Percentiles rank a stretch among this genome's conserved stretches.
These are phyloP conservation scores for Dynastes maya DNA, from an alignment of 2,888 invertebrate species.

Conservation along the genomic window DNA sequence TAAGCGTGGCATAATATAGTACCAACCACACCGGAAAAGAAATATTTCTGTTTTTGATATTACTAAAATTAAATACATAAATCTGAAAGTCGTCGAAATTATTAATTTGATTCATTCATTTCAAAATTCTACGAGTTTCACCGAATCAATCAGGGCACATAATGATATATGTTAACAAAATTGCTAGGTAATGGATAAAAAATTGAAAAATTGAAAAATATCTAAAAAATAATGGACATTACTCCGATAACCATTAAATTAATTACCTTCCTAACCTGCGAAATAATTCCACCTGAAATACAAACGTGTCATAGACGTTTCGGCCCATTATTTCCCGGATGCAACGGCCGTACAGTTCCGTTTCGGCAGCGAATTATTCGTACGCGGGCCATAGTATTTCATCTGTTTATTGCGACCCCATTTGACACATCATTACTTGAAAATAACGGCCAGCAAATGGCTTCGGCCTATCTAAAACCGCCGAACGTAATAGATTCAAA, in stretches of 20 bases:
- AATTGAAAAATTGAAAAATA: no score
- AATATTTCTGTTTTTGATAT: no score
- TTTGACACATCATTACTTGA: conserved; percentile 35
- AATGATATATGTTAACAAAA: no score
- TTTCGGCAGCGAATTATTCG: conserved; percentile 4
- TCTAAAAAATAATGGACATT: no score
- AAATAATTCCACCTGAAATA: background rate
- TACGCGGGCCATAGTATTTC: conserved; percentile 12
- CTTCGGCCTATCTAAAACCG: conserved; percentile 19
- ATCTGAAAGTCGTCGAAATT: no score
- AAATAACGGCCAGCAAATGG: conserved; percentile 34
- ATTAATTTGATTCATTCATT: no score
- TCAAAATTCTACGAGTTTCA: no score
- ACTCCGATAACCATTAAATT: background rate
- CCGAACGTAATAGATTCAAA: conserved; percentile 36
- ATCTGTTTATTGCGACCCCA: conserved; percentile 24
- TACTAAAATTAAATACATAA: no score
- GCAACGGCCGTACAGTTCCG: conserved; percentile 5
- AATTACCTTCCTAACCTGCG: background rate
- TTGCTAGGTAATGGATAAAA: no score
- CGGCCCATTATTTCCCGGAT: conserved; percentile 10
- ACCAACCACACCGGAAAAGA: no score
- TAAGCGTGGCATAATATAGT: no score
- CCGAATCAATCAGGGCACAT: no score
- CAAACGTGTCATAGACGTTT: background rate